Evolutionary conservation across 2,113 vertebrate species (phyloP).

Genomic region (Globicephala melas): DNA sequence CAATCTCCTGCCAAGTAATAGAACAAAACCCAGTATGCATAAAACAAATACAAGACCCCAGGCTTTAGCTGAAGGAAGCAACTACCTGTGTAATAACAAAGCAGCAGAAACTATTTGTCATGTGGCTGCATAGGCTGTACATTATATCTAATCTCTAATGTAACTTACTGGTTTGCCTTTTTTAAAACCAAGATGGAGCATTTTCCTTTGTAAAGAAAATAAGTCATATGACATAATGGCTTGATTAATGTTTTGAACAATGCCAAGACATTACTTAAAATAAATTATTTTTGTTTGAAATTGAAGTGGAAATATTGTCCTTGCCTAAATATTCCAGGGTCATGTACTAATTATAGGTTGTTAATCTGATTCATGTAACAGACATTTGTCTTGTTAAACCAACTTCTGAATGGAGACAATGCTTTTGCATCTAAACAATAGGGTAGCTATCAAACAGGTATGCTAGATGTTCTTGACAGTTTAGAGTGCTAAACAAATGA

Average conservation of each 20-base stretch:
- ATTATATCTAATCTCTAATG: constrained; percentile 43
- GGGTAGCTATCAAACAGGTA: not conserved
- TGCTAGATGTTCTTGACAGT: not conserved
- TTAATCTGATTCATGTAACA: constrained; percentile 5
- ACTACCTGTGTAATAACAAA: constrained; percentile 87
- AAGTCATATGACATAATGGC: constrained; percentile 23
- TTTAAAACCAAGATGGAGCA: constrained; percentile 45
- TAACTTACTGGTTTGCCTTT: constrained; percentile 67
- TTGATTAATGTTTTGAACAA: constrained; percentile 66
- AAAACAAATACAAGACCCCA: constrained; percentile 83
- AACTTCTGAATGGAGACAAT: not conserved
- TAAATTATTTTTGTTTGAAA: constrained; percentile 85
- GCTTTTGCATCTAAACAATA: not conserved
- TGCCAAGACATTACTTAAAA: constrained; percentile 76
- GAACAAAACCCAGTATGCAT: constrained; percentile 87
- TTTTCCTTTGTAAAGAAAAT: constrained; percentile 56
- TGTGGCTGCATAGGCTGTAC: constrained; percentile 68
- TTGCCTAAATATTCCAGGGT: constrained; percentile 25
- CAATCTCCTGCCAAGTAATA: constrained; percentile 84
- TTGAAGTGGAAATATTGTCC: constrained; percentile 35
- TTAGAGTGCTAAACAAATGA: not conserved
- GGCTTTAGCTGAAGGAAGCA: constrained; percentile 82
- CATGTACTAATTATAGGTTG: not conserved
- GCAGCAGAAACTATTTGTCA: constrained; percentile 76
- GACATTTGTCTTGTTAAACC: constrained; percentile 5